Conservation (phyloP, 2,797 vertebrate genomes). For the Sylvia borin region DNA sequence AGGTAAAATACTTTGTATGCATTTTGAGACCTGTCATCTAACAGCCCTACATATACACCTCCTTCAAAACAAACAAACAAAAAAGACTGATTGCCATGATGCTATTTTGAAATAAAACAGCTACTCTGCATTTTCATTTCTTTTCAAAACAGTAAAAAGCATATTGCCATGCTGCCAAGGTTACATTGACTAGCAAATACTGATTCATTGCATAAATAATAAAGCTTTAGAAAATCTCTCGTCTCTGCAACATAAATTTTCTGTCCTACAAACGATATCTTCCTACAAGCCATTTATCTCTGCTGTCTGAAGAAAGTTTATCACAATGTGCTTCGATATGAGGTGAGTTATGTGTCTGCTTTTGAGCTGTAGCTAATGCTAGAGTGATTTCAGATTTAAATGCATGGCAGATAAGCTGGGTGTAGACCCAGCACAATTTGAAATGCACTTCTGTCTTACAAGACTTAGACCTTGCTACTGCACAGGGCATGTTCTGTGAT, state of each 20-base stretch:
- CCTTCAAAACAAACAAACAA: background rate
- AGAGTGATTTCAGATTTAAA: background rate
- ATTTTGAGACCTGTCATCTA: background rate
- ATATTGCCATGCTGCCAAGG: background rate
- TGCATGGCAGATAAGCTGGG: background rate
- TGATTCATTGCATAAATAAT: conserved; percentile 47
- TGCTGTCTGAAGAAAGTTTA: background rate
- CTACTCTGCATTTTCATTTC: background rate
- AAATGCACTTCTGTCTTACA: background rate
- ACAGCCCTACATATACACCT: background rate
- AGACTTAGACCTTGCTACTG: background rate
- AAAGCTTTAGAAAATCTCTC: conserved; percentile 36
- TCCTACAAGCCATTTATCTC: conserved; percentile 20
- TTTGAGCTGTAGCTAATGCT: background rate
- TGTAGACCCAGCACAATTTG: background rate
- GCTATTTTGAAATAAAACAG: conserved; percentile 6
- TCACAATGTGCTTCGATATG: background rate
- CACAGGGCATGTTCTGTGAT: fast-evolving
- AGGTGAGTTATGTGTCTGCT: background rate
- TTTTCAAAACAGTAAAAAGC: background rate
- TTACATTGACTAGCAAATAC: conserved; percentile 1
- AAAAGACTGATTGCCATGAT: background rate
- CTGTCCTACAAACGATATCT: background rate
- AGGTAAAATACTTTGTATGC: background rate
- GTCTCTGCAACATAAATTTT: conserved; percentile 26